Conservation (phyloP, 2,113 vertebrate species). For the Peromyscus leucopus region DNA sequence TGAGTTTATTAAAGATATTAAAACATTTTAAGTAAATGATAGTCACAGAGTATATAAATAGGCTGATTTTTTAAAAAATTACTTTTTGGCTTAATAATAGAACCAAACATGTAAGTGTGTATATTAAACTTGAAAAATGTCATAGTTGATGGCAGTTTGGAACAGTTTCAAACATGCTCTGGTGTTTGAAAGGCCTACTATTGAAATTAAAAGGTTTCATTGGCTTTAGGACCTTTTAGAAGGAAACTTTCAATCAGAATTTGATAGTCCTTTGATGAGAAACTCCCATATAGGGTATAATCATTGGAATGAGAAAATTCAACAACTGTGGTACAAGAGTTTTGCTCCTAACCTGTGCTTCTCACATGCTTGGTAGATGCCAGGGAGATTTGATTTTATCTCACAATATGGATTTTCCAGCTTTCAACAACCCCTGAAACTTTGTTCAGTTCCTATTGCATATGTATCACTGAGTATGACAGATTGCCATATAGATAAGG, state of each 20-base stretch:
- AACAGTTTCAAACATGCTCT: not conserved
- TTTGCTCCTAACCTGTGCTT: not conserved
- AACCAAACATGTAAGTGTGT: not conserved
- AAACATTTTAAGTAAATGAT: not conserved
- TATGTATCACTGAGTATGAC: not conserved
- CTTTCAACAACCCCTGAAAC: not conserved
- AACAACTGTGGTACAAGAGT: not conserved
- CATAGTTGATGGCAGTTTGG: not conserved
- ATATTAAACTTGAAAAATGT: constrained; percentile 34
- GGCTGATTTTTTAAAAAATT: not conserved
- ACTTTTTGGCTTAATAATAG: not conserved
- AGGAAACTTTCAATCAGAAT: not conserved
- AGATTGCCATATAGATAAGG: not conserved
- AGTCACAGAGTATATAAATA: constrained; percentile 5
- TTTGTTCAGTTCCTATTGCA: not conserved
- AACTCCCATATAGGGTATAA: not conserved
- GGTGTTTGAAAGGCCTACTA: not conserved
- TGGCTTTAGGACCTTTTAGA: not conserved
- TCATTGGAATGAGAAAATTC: constrained; percentile 2
- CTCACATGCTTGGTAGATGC: not conserved
- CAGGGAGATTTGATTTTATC: not conserved
- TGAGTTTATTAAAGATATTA: constrained; percentile 50
- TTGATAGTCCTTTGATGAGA: not conserved
- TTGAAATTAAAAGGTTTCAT: not conserved
- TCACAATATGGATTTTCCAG: not conserved